These are phyloP conservation scores for Amia ocellicauda DNA, from an alignment of 2,113 vertebrate genomes.

Conservation along the genomic window DNA sequence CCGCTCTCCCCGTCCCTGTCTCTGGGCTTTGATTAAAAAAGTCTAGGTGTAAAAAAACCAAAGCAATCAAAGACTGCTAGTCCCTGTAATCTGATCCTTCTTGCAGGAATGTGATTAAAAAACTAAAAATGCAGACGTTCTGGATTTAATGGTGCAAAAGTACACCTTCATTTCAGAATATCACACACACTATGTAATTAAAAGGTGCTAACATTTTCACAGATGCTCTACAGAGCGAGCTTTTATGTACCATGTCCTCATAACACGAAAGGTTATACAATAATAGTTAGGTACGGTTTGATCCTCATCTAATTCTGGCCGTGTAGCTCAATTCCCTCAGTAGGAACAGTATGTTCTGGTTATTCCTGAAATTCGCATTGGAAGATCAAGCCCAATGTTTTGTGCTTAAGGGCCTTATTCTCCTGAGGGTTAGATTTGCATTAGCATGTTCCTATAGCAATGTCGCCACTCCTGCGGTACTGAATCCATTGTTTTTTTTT, in stretches of 20 bases:
- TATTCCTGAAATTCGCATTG: neutral
- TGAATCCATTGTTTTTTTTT: too few species aligned
- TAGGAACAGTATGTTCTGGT: constrained; percentile 9
- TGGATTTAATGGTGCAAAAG: neutral
- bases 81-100: neutral
- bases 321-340: neutral
- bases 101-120: neutral
- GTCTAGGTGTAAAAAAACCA: too few species aligned
- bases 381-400: neutral
- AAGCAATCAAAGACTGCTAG: too few species aligned
- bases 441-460: too few species aligned
- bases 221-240: neutral
- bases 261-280: constrained; percentile 18
- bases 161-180: constrained; percentile 1
- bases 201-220: neutral
- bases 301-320: constrained; percentile 3
- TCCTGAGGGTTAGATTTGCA: too few species aligned
- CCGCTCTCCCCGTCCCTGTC: too few species aligned
- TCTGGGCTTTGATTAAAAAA: too few species aligned
- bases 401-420: too few species aligned
- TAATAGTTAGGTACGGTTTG: constrained; percentile 4
- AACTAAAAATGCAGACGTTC: neutral
- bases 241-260: neutral
- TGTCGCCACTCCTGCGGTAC: too few species aligned
- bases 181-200: neutral